These are phyloP conservation scores for Onthophagus sagittarius DNA, from an alignment of 2,888 invertebrate species.

Conservation along the genomic window DNA sequence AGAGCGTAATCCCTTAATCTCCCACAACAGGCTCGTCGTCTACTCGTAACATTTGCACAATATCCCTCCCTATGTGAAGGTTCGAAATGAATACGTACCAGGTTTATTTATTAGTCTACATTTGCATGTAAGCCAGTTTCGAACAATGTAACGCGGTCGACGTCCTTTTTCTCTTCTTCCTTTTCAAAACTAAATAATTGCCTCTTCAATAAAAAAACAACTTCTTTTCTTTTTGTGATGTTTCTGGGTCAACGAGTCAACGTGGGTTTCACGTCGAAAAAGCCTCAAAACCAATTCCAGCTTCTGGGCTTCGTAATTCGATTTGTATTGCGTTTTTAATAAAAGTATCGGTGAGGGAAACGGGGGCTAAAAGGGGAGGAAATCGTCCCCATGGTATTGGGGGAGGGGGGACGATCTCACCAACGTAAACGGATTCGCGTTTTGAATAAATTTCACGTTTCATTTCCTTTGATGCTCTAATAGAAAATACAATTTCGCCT, in stretches of 20 bases:
- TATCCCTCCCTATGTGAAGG: neutral
- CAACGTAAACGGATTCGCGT: slow-evolving; percentile 19
- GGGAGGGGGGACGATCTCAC: neutral
- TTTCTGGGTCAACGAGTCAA: neutral
- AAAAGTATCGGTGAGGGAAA: neutral
- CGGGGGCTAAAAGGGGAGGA: neutral
- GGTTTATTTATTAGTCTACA: neutral
- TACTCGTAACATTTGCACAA: slow-evolving; percentile 7
- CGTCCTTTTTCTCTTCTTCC: neutral
- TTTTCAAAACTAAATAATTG: slow-evolving; percentile 8
- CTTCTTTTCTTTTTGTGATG: too few relatives aligned
- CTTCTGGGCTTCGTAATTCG: neutral
- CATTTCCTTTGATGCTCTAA: slow-evolving; percentile 21
- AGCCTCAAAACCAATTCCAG: neutral
- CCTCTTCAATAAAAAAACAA: neutral
- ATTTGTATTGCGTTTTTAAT: neutral
- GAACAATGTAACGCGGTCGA: slow-evolving; percentile 1
- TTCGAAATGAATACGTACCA: slow-evolving; percentile 2
- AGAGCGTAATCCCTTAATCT: slow-evolving; percentile 7
- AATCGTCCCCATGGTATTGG: neutral
- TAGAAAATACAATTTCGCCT: slow-evolving; percentile 23
- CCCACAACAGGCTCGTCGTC: slow-evolving; percentile 4
- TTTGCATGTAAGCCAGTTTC: slow-evolving; percentile 10
- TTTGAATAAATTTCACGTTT: slow-evolving; percentile 23
- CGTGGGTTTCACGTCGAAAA: neutral